phyloP scores from a whole-genome alignment of 2,113 vertebrate species.

The Eupsittula cactorum region DNA sequence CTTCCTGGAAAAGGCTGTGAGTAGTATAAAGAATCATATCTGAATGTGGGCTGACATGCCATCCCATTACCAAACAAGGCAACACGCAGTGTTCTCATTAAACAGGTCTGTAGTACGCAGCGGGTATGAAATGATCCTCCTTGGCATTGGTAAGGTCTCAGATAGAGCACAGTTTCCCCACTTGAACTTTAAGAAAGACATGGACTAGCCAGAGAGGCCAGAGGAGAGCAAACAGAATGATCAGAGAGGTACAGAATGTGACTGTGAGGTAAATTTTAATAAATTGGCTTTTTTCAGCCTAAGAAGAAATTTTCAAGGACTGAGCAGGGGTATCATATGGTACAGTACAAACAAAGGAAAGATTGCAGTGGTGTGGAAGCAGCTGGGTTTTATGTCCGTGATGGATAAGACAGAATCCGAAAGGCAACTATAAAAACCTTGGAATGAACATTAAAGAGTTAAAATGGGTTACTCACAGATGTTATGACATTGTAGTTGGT shows the following conservation, averaged over 20 bases:
- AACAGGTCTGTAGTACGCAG: not conserved
- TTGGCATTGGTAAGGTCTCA: not conserved
- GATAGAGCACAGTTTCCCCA: not conserved
- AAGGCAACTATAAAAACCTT: not conserved
- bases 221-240: not conserved
- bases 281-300: not conserved
- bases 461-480: not conserved
- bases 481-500: not conserved
- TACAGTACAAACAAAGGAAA: not conserved
- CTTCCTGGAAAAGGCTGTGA: not conserved
- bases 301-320: not conserved
- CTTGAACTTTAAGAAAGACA: not conserved
- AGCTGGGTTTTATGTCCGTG: fast-evolving
- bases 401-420: not conserved
- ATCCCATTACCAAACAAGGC: not conserved
- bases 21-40: not conserved
- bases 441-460: not conserved
- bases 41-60: not conserved
- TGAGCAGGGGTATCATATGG: not conserved
- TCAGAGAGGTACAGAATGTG: not conserved
- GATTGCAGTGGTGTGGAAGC: not conserved
- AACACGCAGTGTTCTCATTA: not conserved
- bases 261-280: not conserved
- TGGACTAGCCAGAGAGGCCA: not conserved
- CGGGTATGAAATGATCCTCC: not conserved